Evolutionary conservation across 2,797 vertebrate genomes (phyloP).

Genomic region (Stomatorhinus walkeri): DNA sequence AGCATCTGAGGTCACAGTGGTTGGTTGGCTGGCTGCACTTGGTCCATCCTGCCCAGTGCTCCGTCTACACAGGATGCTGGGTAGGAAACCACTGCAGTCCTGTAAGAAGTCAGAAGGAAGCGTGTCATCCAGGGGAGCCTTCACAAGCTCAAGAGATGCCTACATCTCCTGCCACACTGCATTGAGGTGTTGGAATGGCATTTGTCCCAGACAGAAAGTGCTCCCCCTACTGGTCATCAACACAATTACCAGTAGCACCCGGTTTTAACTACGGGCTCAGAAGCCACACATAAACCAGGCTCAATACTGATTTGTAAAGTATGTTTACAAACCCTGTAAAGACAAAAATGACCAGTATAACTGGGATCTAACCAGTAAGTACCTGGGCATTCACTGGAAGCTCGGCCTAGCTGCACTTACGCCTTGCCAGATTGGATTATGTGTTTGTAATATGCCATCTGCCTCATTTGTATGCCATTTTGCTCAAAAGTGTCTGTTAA

Average conservation of each 20-base stretch:
- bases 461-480: neutral
- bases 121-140: neutral
- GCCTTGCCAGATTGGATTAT: neutral
- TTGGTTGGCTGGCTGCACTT: conserved; percentile 22
- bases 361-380: neutral
- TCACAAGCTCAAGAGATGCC: neutral
- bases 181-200: neutral
- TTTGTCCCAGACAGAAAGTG: neutral
- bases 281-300: neutral
- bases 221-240: neutral
- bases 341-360: neutral
- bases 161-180: neutral
- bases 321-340: neutral
- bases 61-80: conserved; percentile 52
- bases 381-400: neutral
- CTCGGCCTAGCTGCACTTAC: neutral
- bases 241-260: neutral
- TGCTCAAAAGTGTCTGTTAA: neutral
- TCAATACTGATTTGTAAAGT: neutral
- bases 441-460: neutral
- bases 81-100: conserved; percentile 61
- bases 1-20: conserved; percentile 26
- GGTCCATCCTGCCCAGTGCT: conserved; percentile 47
- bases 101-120: conserved; percentile 25
- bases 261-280: neutral